Evolutionary conservation across 2,797 vertebrate genomes (phyloP), one percentile per base, ranked within the genome.

Genomic region (Chiropotes sagulatus): DNA sequence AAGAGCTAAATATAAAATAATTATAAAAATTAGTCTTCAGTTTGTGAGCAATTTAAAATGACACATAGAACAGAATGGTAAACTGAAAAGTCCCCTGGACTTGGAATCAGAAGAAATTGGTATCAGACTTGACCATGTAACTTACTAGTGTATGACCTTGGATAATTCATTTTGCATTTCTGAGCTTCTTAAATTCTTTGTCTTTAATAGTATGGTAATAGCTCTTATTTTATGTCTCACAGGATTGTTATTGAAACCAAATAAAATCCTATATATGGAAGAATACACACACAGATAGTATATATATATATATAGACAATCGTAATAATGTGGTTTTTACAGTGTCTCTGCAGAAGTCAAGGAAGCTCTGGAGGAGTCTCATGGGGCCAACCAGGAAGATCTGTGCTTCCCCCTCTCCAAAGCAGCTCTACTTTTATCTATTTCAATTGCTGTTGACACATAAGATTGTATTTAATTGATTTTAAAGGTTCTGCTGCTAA

Each of bases 401-500:
- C 44, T 92, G 7, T 88, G 33, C 39, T 87, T 87, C 4, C 5
- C 1, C 0, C 10, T 52, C 24, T 54, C 46, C 52, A 61, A 6
- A 85, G 13, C 36, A 73, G 22, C 44, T 83, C 17, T 33, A 39
- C 19, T 76, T 94, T 78, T 41, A 61, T 24, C 24, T 79, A 7
- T 89, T 94, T 80, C 39, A 70, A 82, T 36, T 80, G 19, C n/a
- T 85, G 4, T 80, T 78, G 73, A 61, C 36, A 92, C 24, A 12
- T 41, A 80, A 3, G 7, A 79, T 70, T 95, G 89, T n/a, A 90
- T 91, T 89, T 95, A 13, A 73, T 64, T 91, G 48, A 61, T 80
- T 94, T 85, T 95, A 79, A 84, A 88, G 44, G 15, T 85, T 95
- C 44, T 78, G 4, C 33, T 76, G 13, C 24, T 95, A 85, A 83